phyloP scores from a whole-genome alignment of 2,888 invertebrate genomes.

The Amblyjoppa fuscipennis region DNA sequence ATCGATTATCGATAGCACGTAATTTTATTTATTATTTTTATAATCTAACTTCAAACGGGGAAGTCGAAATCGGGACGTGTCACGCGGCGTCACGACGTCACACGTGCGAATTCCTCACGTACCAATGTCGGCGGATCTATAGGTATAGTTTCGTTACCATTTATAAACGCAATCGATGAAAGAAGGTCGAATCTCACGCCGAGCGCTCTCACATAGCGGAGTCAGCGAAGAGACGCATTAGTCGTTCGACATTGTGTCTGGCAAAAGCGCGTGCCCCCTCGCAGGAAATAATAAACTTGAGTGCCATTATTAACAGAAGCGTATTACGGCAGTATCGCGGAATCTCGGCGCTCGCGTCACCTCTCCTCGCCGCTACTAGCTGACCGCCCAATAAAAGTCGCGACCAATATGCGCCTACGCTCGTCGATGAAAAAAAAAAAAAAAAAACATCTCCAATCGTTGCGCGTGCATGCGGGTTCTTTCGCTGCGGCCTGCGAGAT shows the following conservation, averaged over 20 bases:
- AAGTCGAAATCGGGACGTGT: constrained; percentile 31
- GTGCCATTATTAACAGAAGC: not conserved
- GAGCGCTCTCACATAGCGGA: constrained; percentile 63
- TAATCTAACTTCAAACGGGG: not conserved
- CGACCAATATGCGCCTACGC: constrained; percentile 55
- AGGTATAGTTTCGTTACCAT: constrained; percentile 28
- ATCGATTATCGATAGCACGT: constrained; percentile 28
- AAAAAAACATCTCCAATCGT: too few relatives aligned
- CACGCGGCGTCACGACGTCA: constrained; percentile 25
- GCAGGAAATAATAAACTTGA: not conserved
- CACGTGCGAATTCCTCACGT: not conserved
- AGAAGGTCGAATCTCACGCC: constrained; percentile 65
- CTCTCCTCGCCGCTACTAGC: not conserved
- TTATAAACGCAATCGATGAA: constrained; percentile 34
- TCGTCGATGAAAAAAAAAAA: constrained; percentile 56
- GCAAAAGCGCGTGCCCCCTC: constrained; percentile 30
- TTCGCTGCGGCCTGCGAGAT: constrained; percentile 48
- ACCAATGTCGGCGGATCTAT: constrained; percentile 20
- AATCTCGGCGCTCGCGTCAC: not conserved
- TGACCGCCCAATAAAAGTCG: constrained; percentile 16
- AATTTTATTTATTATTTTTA: not conserved
- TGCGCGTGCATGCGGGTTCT: constrained; percentile 9
- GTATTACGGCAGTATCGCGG: not conserved
- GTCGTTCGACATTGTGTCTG: constrained; percentile 48
- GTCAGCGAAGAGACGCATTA: constrained; percentile 16